phyloP scores from a whole-genome alignment of 2,113 vertebrate species.

The Ondatra zibethicus region DNA sequence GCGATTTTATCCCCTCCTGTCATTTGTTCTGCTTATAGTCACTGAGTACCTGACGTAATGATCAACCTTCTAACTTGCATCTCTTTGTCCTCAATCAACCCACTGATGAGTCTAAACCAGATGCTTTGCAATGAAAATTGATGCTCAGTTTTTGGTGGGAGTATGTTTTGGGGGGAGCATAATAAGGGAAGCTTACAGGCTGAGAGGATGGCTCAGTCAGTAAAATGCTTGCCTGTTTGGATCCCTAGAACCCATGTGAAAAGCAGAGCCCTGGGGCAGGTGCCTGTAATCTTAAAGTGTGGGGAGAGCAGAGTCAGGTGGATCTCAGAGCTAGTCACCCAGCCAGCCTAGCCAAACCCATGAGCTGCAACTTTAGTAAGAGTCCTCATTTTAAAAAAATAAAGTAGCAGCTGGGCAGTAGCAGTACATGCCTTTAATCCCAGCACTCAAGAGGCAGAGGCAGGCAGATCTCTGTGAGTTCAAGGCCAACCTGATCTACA shows the following conservation, averaged over 20 bases:
- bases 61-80: conserved; percentile 46
- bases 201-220: neutral
- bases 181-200: neutral
- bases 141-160: neutral
- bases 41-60: conserved; percentile 45
- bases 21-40: conserved; percentile 59
- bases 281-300: neutral
- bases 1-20: conserved; percentile 27
- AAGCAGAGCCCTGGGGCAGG: too few species aligned
- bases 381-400: too few species aligned
- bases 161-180: too few species aligned
- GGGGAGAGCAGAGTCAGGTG: neutral
- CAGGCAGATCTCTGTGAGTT: too few species aligned
- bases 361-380: neutral
- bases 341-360: too few species aligned
- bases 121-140: neutral
- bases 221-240: neutral
- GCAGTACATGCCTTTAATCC: too few species aligned
- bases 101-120: conserved; percentile 36
- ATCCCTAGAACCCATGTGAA: neutral
- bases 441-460: too few species aligned
- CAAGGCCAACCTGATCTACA: too few species aligned
- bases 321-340: neutral
- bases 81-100: conserved; percentile 56
- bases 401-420: too few species aligned